These are phyloP conservation scores for Cerceris ruficornis DNA, from an alignment of 2,888 invertebrate species.

Conservation along the genomic window DNA sequence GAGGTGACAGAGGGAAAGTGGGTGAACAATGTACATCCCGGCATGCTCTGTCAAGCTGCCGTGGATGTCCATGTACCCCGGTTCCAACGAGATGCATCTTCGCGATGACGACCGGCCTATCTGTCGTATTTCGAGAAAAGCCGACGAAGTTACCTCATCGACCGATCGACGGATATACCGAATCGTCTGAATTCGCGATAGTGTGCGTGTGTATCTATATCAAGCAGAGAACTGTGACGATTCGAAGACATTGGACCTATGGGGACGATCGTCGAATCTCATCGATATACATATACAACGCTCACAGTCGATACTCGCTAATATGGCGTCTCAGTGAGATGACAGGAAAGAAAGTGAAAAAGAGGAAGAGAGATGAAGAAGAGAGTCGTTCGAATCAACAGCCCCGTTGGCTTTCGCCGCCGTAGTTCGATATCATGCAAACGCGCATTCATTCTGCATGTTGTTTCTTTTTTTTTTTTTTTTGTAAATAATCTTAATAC, in stretches of 20 bases:
- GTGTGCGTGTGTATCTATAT: slow-evolving; percentile 20
- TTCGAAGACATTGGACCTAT: slow-evolving; percentile 11
- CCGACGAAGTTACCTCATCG: slow-evolving; percentile 1
- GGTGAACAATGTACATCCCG: slow-evolving; percentile 9
- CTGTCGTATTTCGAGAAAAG: no score
- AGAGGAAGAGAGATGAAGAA: slow-evolving; percentile 37
- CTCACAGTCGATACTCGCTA: slow-evolving; percentile 22
- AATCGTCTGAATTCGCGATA: slow-evolving; percentile 18
- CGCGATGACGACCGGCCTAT: no score
- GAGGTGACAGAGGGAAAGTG: slow-evolving; percentile 24
- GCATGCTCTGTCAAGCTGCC: slow-evolving; percentile 19
- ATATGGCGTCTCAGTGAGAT: slow-evolving; percentile 9
- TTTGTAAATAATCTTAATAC: slow-evolving; percentile 12
- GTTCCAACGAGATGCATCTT: slow-evolving; percentile 16
- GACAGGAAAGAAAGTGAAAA: slow-evolving; percentile 30
- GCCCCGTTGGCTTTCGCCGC: slow-evolving; percentile 69
- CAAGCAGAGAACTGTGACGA: not conserved
- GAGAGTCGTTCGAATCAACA: slow-evolving; percentile 53
- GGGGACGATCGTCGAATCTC: slow-evolving; percentile 15
- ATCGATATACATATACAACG: slow-evolving; percentile 1
- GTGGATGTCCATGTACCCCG: not conserved
- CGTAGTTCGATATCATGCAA: slow-evolving; percentile 38
- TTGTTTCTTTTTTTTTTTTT: not conserved
- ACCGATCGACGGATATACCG: slow-evolving; percentile 20
- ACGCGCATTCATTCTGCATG: slow-evolving; percentile 19